phyloP scores from a whole-genome alignment of 2,797 vertebrate species.

The Darevskia nairensis region DNA sequence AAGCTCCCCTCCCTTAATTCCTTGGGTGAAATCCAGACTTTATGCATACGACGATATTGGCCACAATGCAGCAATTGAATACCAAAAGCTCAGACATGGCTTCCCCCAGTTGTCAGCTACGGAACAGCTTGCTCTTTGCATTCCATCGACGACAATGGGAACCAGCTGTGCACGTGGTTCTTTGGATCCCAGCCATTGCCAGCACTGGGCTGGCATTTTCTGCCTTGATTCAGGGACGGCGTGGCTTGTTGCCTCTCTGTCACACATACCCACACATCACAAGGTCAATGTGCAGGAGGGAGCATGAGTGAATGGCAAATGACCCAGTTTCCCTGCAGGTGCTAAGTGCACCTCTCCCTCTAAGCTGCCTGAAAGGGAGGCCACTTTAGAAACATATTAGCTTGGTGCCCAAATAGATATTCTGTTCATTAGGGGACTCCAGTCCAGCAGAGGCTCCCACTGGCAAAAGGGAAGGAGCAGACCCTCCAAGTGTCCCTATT shows the following conservation, averaged over 20 bases:
- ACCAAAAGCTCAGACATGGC: neutral
- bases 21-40: slow-evolving; percentile 5
- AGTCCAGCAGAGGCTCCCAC: too few species aligned
- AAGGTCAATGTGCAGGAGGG: neutral
- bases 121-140: neutral
- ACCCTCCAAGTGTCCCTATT: too few species aligned
- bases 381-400: neutral
- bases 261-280: neutral
- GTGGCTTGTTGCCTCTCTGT: neutral
- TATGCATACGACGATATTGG: neutral
- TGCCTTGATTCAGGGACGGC: neutral
- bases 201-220: neutral
- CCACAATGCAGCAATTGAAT: neutral
- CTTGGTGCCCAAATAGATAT: neutral
- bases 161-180: neutral
- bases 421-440: neutral
- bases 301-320: neutral
- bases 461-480: too few species aligned
- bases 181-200: neutral
- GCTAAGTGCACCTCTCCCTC: neutral
- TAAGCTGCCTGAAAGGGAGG: neutral
- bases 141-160: neutral
- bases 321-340: neutral
- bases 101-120: neutral
- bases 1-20: neutral